Evolutionary conservation across 2,888 invertebrate genomes (phyloP), one percentile per base, ranked within the genome.

Genomic region (Drosophila pegasa): DNA sequence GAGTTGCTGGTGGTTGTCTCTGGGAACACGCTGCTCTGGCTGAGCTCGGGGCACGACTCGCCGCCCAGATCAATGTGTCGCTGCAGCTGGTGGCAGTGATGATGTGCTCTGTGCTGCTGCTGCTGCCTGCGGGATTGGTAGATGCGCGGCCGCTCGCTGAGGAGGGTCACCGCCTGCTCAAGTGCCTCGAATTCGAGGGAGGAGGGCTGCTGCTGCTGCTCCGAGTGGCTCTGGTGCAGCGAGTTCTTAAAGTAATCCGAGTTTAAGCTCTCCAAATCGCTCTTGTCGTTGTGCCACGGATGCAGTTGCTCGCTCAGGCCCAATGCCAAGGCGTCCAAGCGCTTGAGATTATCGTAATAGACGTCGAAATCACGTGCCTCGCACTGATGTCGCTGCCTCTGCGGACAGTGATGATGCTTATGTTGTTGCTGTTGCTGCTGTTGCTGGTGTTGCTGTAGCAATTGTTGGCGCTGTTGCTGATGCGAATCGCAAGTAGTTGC

Each of bases 191-290:
- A 84, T 29, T 90, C 90, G 3, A 87, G 51, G 0, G 83, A 83
- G 0, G 80, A 76, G 0, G 87, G 88, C 27, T 78, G 75, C 50
- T 50, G 50, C 35, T 84, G 88, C 25, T 83, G 47, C 5, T 78
- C 73, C 7, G 85, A 72, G 51, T 90, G 90, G 18, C 75, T 86
- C 72, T 92, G 92, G 69, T 92, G 92, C 66, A 91, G 69, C 3
- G 92, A 92, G 52, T 92, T 91, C 75, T 92, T 92, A 62, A 92
- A 92, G 66, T 92, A 92, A 52, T 92, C 92, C 12, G 92, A 92
- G 67, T 92, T 92, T 22, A 92, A 84, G 68, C 92, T 92, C 75
- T 92, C 92, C 82, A 92, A 91, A 75, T 92, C 92, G 73, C 92
- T 92, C 80, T 91, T 92, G 78, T 92, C 92, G 83, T 91, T 92